Evolutionary conservation across 2,797 vertebrate genomes (phyloP), one percentile per base, ranked within the genome.

Genomic region (Melanotaenia pygmaea): DNA sequence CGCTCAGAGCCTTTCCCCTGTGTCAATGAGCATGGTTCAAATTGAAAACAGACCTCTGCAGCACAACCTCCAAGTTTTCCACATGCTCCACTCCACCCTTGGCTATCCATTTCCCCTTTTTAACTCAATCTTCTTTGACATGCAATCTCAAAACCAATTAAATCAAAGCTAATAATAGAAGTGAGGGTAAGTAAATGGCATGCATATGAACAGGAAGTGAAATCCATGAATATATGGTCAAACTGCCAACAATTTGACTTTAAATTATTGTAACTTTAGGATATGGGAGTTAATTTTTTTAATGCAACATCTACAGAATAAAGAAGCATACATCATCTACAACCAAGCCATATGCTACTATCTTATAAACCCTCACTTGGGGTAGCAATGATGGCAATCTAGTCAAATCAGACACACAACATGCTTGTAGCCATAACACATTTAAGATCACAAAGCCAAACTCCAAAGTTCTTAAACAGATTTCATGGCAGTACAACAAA

Each of bases 21-120:
- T 79, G 83, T 90, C 88, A 70, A 47, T 61, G 73, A 94, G 90
- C 86, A 81, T 59, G 77, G 53, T 83, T 92, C 80, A 93, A 94
- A 95, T 93, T 94, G 80, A 93, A 95, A 94, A 87, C 94, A 94
- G 93, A 94, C 89, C 34, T 68, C 62, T 60, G 59, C 66, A 80
- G 69, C 72, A 84, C 72, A 78, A 79, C 68, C 74, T 76, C 65
- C 80, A 77, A 84, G 64, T 82, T 80, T 87, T 86, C 72, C 79
- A 75, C 84, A 76, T 71, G 72, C 69, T 84, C 78, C 71, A 63
- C 79, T 86, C 86, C 87, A 86, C 89, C 83, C 80, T 81, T 58
- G 60, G 79, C 68, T 68, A 82, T 75, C 65, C 56, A 47, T 83
- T 86, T 87, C 76, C 86, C 72, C 70, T 74, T 86, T 83, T 78